Evolutionary conservation across 2,888 invertebrate species (phyloP), one percentile per base, ranked within the genome.

Genomic region (Sesia bembeciformis): DNA sequence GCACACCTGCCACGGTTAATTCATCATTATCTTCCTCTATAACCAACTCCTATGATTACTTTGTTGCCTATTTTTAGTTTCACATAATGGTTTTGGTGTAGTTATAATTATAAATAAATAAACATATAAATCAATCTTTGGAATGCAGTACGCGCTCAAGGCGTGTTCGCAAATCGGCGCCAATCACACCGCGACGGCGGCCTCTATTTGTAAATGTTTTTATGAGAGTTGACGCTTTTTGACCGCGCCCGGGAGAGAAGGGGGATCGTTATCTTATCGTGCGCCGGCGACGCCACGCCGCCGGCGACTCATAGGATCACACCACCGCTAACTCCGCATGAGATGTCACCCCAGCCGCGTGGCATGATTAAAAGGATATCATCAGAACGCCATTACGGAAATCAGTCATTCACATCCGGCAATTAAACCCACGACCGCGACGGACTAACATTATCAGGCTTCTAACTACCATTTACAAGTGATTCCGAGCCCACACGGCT

Each of bases 191-290:
- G 67, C 53, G 56, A 66, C 53, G 56, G 59, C 73, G 74, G 73
- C 74, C 76, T 77, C 70, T 78, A 76, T 78, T 81, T 76, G 75
- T 77, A 70, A 78, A 79, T 74, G 77, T 81, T 81, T 79, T 80
- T 76, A 74, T 74, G 72, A 68, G 72, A 69, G 68, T 59, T 70
- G 70, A 67, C 70, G 65, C 68, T 73, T 73, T 71, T 56, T 57
- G 62, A 62, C 54, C 52, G 54, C 57, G 58, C 52, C 57, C 52
- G 51, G 59, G 53, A 50, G 58, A 62, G 58, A 56, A 60, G 60
- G 61, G 64, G 66, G 66, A 62, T 63, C 62, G 64, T 72, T 74
- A 75, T 74, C 74, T 75, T 72, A 74, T 75, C 72, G 72, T 63
- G 70, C 66, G 65, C 23, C 23, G 76, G 75, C 81, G 67, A 64